Conservation (phyloP, 2,797 vertebrate species). For the Anisognathus igniventris region DNA sequence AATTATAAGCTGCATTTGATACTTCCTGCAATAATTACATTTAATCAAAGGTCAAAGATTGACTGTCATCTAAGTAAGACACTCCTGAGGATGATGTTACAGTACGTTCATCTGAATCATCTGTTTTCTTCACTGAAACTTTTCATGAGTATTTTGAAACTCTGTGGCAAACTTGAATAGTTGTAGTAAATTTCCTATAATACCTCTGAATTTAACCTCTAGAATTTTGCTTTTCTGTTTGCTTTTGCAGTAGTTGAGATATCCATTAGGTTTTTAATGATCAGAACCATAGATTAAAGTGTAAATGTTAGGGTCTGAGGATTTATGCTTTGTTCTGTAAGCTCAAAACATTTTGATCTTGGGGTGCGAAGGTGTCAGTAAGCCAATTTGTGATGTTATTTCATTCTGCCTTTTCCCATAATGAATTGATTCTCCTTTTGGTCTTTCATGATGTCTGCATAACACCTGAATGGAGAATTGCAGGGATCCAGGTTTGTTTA, state of each 20-base stretch:
- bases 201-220: background rate
- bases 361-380: background rate
- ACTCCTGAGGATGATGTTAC: background rate
- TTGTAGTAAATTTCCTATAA: background rate
- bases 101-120: background rate
- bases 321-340: background rate
- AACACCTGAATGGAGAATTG: background rate
- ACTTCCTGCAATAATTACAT: background rate
- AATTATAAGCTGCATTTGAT: background rate
- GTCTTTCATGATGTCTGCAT: background rate
- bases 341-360: background rate
- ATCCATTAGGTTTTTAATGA: background rate
- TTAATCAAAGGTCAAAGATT: background rate
- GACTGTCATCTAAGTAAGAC: background rate
- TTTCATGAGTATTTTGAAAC: background rate
- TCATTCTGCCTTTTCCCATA: background rate
- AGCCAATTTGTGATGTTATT: background rate
- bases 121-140: background rate
- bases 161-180: background rate
- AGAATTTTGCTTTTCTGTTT: background rate
- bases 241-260: background rate
- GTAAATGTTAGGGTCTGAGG: background rate
- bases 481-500: background rate
- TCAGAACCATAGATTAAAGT: background rate
- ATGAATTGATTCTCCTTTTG: background rate